Percentiles rank a stretch among this genome's conserved stretches.
These are phyloP conservation scores for Drosophila setosimentum DNA, from an alignment of 2,888 invertebrate species.

Conservation along the genomic window DNA sequence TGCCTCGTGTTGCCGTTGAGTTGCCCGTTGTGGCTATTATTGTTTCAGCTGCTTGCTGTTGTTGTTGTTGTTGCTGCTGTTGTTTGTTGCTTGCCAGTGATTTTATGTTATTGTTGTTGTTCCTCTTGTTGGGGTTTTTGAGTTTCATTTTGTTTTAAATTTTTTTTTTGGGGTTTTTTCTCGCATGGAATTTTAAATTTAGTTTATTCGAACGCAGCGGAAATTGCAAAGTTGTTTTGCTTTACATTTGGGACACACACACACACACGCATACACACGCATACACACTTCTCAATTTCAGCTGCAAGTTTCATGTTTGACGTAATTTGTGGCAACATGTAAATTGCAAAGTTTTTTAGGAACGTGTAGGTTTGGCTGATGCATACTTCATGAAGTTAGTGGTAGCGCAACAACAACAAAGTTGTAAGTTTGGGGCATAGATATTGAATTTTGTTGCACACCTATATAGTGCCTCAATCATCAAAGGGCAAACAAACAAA, in stretches of 20 bases:
- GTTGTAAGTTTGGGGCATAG: slow-evolving; percentile 31
- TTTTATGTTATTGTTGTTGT: slow-evolving; percentile 31
- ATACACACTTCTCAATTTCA: slow-evolving; percentile 41
- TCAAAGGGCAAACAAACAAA: not conserved
- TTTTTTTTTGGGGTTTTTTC: slow-evolving; percentile 3
- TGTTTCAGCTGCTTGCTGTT: slow-evolving; percentile 12
- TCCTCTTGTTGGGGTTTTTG: slow-evolving; percentile 36
- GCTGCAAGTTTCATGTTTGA: slow-evolving; percentile 41
- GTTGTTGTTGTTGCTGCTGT: slow-evolving; percentile 16
- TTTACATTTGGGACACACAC: slow-evolving; percentile 47
- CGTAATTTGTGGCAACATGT: slow-evolving; percentile 45
- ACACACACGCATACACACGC: slow-evolving; percentile 9
- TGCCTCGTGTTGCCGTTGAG: slow-evolving; percentile 33
- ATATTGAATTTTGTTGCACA: slow-evolving; percentile 47
- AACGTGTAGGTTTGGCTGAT: slow-evolving; percentile 19
- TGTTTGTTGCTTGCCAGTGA: slow-evolving; percentile 24
- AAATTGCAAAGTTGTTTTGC: slow-evolving; percentile 75
- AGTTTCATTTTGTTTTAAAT: slow-evolving; percentile 12
- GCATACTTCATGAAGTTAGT: slow-evolving; percentile 29
- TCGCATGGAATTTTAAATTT: slow-evolving; percentile 66
- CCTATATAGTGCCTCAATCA: slow-evolving; percentile 11
- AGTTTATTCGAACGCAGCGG: slow-evolving; percentile 63
- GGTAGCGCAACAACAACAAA: slow-evolving; percentile 25
- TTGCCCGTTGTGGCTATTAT: slow-evolving; percentile 32
- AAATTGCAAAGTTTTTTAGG: slow-evolving; percentile 54